A percentile compares a stretch with the other conserved stretches of the same genome.
phyloP scores from a whole-genome alignment of 2,888 invertebrate genomes.

The Lasiommata megera region DNA sequence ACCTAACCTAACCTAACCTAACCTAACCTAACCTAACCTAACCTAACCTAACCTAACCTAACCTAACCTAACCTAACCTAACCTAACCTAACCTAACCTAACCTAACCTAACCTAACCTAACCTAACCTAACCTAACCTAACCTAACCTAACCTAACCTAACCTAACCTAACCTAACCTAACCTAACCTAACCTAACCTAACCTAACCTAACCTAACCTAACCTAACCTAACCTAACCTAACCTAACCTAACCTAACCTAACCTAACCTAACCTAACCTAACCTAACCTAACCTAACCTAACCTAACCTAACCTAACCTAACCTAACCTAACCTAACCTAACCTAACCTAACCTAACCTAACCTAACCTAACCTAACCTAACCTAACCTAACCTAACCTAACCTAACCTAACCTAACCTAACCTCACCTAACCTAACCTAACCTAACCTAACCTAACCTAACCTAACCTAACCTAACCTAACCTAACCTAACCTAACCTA shows the following conservation, averaged over 20 bases:
- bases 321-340: slow-evolving; percentile 7
- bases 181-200: slow-evolving; percentile 10
- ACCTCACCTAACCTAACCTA: slow-evolving; percentile 28
- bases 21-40: slow-evolving; percentile 3
- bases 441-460: slow-evolving; percentile 24
- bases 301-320: slow-evolving; percentile 6
- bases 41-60: slow-evolving; percentile 7
- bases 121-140: slow-evolving; percentile 5
- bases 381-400: slow-evolving; percentile 27
- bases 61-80: slow-evolving; percentile 8
- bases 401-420: slow-evolving; percentile 30
- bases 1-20: slow-evolving; percentile 3
- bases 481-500: slow-evolving; percentile 17
- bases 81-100: slow-evolving; percentile 8
- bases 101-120: not conserved
- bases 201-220: slow-evolving; percentile 11
- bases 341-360: slow-evolving; percentile 2
- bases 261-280: slow-evolving; percentile 8
- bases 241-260: slow-evolving; percentile 8
- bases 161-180: slow-evolving; percentile 12
- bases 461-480: slow-evolving; percentile 23
- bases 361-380: slow-evolving; percentile 17
- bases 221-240: slow-evolving; percentile 8
- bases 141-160: slow-evolving; percentile 13
- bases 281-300: slow-evolving; percentile 8